Conservation (phyloP, 2,113 vertebrate species). For the Thryonomys swinderianus region DNA sequence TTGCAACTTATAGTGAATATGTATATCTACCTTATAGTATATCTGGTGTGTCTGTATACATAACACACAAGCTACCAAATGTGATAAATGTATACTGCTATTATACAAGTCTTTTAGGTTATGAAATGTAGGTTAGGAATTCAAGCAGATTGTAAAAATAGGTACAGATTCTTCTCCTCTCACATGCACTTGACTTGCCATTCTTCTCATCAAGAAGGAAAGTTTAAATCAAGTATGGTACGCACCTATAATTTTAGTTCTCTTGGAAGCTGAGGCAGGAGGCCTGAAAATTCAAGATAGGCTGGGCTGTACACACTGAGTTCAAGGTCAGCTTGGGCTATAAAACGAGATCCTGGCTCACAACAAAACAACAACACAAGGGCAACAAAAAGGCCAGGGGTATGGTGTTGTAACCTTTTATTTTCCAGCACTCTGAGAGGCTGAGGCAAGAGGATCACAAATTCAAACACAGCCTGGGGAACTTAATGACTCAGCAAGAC, state of each 20-base stretch:
- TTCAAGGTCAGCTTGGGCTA: neutral
- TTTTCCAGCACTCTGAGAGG: neutral
- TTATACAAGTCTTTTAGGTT: neutral
- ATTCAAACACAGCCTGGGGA: neutral
- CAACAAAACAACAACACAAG: neutral
- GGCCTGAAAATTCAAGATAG: neutral
- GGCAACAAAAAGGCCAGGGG: neutral
- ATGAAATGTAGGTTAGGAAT: slow-evolving; percentile 22
- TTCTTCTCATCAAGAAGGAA: neutral
- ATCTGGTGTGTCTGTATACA: neutral
- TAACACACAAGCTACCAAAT: neutral
- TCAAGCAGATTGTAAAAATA: neutral
- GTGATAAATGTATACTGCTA: neutral
- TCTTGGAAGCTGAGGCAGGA: neutral
- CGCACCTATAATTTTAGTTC: neutral
- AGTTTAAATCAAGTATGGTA: neutral
- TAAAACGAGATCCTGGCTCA: neutral
- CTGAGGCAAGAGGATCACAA: neutral
- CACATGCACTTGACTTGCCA: neutral
- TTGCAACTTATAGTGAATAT: neutral
- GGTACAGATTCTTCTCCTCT: neutral
- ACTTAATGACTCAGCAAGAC: neutral
- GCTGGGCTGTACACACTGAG: neutral
- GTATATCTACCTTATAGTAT: neutral
- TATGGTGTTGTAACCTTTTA: neutral